Evolutionary conservation across 2,797 vertebrate genomes (phyloP).

Genomic region (Phoeniculus purpureus): DNA sequence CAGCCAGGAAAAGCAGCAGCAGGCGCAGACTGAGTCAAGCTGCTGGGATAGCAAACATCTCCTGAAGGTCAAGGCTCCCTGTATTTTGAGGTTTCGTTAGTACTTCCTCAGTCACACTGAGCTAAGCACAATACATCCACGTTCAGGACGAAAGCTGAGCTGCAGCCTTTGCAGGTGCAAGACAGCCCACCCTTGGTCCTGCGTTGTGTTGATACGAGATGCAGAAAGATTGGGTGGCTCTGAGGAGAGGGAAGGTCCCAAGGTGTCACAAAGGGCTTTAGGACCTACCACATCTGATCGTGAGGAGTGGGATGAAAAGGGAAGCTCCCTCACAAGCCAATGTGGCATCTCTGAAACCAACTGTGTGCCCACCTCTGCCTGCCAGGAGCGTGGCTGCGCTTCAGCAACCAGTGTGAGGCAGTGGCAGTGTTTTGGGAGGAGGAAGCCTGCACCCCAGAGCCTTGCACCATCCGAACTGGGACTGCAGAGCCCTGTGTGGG

Average conservation of each 20-base stretch:
- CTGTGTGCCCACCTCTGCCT: neutral
- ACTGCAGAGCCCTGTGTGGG: neutral
- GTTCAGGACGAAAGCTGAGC: slow-evolving; percentile 18
- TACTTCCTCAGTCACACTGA: neutral
- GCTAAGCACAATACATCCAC: slow-evolving; percentile 33
- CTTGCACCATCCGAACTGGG: neutral
- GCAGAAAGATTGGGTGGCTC: slow-evolving; percentile 5
- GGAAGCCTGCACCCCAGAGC: neutral
- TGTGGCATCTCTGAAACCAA: neutral
- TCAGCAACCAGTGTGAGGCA: neutral
- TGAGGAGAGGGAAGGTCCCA: neutral
- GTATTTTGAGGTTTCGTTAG: slow-evolving; percentile 36
- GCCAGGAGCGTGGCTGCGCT: neutral
- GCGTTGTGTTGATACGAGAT: neutral
- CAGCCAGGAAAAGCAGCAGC: slow-evolving; percentile 49
- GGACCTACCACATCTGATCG: neutral
- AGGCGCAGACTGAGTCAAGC: neutral
- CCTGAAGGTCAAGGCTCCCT: slow-evolving; percentile 55
- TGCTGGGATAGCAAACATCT: slow-evolving; percentile 49
- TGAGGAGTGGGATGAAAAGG: neutral
- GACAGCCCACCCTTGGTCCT: neutral
- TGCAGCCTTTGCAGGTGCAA: neutral
- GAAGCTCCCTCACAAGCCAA: neutral
- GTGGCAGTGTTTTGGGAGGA: neutral
- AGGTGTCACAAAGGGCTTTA: neutral